Percentiles rank a stretch among this genome's conserved stretches.
phyloP scores from a whole-genome alignment of 2,797 vertebrate genomes.

The Labeo calbasu region DNA sequence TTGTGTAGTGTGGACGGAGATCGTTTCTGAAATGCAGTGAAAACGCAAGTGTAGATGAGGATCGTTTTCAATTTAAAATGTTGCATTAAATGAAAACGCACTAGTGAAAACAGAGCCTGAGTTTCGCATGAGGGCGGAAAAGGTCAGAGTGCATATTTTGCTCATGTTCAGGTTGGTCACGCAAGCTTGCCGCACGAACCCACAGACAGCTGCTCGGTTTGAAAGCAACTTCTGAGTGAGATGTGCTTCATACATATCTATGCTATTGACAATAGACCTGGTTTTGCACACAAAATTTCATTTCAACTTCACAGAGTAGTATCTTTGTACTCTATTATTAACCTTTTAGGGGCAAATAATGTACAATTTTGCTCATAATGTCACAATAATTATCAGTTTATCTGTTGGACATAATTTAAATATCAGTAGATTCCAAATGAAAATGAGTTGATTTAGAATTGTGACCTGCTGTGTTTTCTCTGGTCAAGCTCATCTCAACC shows the following conservation, averaged over 20 bases:
- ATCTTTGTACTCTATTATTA: not conserved
- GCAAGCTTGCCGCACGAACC: not conserved
- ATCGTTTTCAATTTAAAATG: too few relatives aligned
- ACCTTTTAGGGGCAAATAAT: not conserved
- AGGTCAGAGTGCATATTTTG: not conserved
- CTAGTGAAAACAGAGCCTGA: too few relatives aligned
- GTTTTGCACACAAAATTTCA: too few relatives aligned
- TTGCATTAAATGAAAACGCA: not conserved
- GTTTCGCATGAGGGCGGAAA: too few relatives aligned
- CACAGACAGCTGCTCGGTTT: not conserved
- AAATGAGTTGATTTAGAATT: not conserved
- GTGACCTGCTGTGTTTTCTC: not conserved
- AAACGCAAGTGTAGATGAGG: too few relatives aligned
- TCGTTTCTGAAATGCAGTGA: too few relatives aligned
- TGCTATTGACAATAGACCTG: too few relatives aligned
- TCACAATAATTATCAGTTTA: not conserved
- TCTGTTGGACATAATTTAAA: not conserved
- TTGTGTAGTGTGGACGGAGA: too few relatives aligned
- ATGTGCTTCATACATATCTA: too few relatives aligned
- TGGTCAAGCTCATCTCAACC: not conserved
- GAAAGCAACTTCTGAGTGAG: not conserved
- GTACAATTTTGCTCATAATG: not conserved
- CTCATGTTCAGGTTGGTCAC: not conserved
- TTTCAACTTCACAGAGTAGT: not conserved
- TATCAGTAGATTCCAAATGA: not conserved